phyloP scores from a whole-genome alignment of 2,888 invertebrate species.

The Phortica magna region DNA sequence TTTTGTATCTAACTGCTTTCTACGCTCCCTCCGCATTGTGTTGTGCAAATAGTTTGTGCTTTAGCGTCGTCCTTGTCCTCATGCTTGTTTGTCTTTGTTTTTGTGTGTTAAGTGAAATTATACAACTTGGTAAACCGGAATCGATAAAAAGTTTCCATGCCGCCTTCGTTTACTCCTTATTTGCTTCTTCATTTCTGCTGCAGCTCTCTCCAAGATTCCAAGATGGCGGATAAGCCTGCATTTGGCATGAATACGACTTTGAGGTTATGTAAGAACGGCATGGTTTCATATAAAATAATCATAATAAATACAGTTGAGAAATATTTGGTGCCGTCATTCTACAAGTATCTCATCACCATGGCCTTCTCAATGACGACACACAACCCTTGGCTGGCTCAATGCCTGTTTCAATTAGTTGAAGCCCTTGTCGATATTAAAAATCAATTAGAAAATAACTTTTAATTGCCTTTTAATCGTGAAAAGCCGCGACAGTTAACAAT shows the following conservation, averaged over 20 bases:
- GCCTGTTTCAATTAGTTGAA: background rate
- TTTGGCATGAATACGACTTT: too few relatives aligned
- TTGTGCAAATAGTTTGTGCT: background rate
- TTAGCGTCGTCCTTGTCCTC: slow-evolving; percentile 36
- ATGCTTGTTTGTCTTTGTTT: slow-evolving; percentile 38
- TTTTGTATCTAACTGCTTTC: slow-evolving; percentile 46
- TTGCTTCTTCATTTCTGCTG: slow-evolving; percentile 14
- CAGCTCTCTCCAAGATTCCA: slow-evolving; percentile 23
- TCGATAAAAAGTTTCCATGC: slow-evolving; percentile 57
- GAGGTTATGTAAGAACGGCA: too few relatives aligned
- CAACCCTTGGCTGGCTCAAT: slow-evolving; percentile 1
- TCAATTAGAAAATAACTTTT: slow-evolving; percentile 66
- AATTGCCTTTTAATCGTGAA: slow-evolving; percentile 53
- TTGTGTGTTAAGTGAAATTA: slow-evolving; percentile 64
- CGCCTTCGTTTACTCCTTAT: background rate
- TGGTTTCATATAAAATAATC: too few relatives aligned
- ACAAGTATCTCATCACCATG: too few relatives aligned
- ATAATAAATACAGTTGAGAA: too few relatives aligned
- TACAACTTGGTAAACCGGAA: slow-evolving; percentile 66
- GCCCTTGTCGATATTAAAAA: slow-evolving; percentile 51
- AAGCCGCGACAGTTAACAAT: slow-evolving; percentile 20
- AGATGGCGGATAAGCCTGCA: slow-evolving; percentile 52
- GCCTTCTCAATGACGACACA: background rate
- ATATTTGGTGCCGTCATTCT: too few relatives aligned
- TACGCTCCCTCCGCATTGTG: slow-evolving; percentile 45